These are phyloP conservation scores for Brachionus asplanchnoidis DNA, from an alignment of 1,140 invertebrate species.

Conservation along the genomic window DNA sequence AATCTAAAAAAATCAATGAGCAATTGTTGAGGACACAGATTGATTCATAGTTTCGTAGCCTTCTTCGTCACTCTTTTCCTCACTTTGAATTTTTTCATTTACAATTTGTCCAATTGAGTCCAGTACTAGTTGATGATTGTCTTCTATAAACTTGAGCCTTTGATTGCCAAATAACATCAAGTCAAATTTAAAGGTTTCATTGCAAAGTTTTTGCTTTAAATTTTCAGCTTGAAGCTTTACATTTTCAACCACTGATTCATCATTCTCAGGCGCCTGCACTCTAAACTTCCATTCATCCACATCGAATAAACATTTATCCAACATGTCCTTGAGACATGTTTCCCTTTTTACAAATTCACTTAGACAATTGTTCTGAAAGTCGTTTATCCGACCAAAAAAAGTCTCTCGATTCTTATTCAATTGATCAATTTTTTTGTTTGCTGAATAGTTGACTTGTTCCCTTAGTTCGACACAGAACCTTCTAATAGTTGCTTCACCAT, in stretches of 20 bases:
- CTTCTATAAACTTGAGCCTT: neutral
- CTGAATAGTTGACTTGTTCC: slow-evolving; percentile 6
- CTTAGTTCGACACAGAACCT: neutral
- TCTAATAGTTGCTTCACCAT: neutral
- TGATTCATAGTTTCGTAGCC: neutral
- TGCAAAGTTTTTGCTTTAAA: neutral
- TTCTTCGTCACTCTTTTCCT: neutral
- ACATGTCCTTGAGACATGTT: neutral
- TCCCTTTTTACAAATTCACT: neutral
- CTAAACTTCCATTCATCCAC: neutral
- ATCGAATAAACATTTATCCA: slow-evolving; percentile 4
- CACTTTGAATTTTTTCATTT: neutral
- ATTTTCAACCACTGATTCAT: neutral
- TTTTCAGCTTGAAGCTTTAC: neutral
- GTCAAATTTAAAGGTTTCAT: neutral
- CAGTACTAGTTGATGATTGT: neutral
- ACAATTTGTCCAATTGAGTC: neutral
- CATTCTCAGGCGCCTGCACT: neutral
- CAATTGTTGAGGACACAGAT: neutral
- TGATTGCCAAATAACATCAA: neutral
- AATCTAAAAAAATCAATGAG: neutral
- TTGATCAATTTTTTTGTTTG: neutral
- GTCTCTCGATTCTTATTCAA: neutral
- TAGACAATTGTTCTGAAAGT: neutral
- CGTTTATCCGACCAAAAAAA: neutral